phyloP scores from a whole-genome alignment of 2,888 invertebrate genomes.

The Pantelozetes paolii region DNA sequence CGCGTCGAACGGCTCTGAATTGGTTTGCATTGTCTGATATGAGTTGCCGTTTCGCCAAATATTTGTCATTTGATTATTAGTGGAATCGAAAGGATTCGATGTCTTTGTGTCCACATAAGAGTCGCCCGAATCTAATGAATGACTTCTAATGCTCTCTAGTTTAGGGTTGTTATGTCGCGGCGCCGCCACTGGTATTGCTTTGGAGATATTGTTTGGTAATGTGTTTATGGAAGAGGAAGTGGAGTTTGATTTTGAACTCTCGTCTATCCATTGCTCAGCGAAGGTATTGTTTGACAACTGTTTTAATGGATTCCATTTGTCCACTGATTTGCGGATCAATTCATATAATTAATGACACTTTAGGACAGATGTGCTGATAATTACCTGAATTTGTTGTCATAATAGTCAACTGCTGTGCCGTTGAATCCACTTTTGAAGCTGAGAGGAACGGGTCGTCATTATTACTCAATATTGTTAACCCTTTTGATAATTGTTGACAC shows the following conservation, averaged over 20 bases:
- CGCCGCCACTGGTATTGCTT: slow-evolving; percentile 44
- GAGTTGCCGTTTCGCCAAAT: slow-evolving; percentile 33
- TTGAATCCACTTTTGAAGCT: slow-evolving; percentile 48
- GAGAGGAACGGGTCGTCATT: slow-evolving; percentile 57
- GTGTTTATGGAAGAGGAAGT: not conserved
- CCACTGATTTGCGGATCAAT: not conserved
- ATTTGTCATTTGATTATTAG: slow-evolving; percentile 5
- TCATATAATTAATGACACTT: not conserved
- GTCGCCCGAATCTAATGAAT: slow-evolving; percentile 54
- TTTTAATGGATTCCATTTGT: slow-evolving; percentile 27
- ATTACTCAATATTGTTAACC: slow-evolving; percentile 65
- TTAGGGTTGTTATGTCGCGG: slow-evolving; percentile 59
- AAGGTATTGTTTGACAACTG: slow-evolving; percentile 11
- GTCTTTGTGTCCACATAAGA: slow-evolving; percentile 40
- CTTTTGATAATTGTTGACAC: slow-evolving; percentile 71
- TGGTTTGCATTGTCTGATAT: slow-evolving; percentile 37
- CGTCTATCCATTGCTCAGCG: slow-evolving; percentile 19
- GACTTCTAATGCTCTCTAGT: slow-evolving; percentile 56
- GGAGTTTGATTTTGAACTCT: not conserved
- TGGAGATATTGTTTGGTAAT: slow-evolving; percentile 46
- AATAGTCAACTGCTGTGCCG: not conserved
- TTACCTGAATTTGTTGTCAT: not conserved
- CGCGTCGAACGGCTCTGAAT: slow-evolving; percentile 66
- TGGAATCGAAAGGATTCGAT: slow-evolving; percentile 30
- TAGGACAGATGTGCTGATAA: not conserved